Evolutionary conservation across 2,888 invertebrate species (phyloP).

Genomic region (Torymus tubicola): DNA sequence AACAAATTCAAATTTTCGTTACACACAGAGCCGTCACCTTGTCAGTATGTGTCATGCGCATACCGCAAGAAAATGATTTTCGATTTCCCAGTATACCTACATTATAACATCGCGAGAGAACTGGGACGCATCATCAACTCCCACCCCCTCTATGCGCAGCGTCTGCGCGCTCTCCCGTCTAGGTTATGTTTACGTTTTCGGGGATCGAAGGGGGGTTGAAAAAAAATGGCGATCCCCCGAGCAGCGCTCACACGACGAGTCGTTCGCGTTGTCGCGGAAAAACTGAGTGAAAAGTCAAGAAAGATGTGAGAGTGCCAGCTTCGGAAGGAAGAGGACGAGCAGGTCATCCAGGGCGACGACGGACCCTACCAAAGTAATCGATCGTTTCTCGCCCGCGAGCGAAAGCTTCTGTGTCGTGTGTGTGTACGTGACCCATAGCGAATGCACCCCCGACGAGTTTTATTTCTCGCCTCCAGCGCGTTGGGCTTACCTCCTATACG

Average conservation of each 20-base stretch:
- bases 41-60: no score
- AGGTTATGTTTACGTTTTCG: slow-evolving; percentile 59
- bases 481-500: slow-evolving; percentile 10
- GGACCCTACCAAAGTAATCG: slow-evolving; percentile 26
- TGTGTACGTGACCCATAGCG: slow-evolving; percentile 23
- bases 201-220: slow-evolving; percentile 53
- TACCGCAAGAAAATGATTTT: no score
- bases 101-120: no score
- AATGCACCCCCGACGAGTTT: slow-evolving; percentile 28
- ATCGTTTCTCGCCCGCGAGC: slow-evolving; percentile 27
- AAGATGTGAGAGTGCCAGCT: slow-evolving; percentile 33
- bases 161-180: slow-evolving; percentile 51
- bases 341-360: background rate
- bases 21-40: no score
- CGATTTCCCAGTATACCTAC: no score
- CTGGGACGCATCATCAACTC: background rate
- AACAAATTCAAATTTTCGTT: no score
- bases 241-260: slow-evolving; percentile 17
- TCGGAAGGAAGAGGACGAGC: background rate
- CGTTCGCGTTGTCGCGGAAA: slow-evolving; percentile 21
- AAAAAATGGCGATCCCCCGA: slow-evolving; percentile 56
- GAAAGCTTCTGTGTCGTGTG: slow-evolving; percentile 23
- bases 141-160: slow-evolving; percentile 25
- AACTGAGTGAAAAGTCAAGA: slow-evolving; percentile 43
- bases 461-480: slow-evolving; percentile 11